phyloP scores from a whole-genome alignment of 2,113 vertebrate genomes.

The Pandion haliaetus region DNA sequence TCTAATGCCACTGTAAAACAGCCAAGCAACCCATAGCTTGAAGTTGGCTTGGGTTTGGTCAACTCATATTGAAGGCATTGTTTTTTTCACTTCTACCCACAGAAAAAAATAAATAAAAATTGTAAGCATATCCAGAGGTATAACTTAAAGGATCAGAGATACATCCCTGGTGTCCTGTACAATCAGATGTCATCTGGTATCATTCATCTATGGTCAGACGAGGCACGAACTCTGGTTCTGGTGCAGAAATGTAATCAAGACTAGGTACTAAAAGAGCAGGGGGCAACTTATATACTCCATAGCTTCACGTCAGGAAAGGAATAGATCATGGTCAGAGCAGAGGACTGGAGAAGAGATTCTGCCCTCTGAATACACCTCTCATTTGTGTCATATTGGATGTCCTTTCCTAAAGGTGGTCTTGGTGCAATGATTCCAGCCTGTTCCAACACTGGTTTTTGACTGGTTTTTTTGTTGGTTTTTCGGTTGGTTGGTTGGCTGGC shows the following conservation, averaged over 20 bases:
- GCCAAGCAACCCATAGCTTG: background rate
- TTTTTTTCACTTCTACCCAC: background rate
- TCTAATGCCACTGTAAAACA: background rate
- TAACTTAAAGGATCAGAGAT: background rate
- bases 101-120: background rate
- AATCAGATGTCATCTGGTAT: background rate
- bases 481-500: fast-evolving
- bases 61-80: background rate
- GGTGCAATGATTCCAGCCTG: background rate
- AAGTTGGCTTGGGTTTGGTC: background rate
- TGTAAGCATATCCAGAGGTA: fast-evolving
- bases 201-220: background rate
- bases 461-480: fast-evolving
- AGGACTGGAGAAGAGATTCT: background rate
- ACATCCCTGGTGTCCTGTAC: fast-evolving
- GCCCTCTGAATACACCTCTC: background rate
- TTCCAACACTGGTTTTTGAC: background rate
- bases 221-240: background rate
- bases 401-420: background rate
- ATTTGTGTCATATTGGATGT: background rate
- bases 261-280: background rate
- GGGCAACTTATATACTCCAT: fast-evolving
- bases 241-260: background rate
- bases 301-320: background rate
- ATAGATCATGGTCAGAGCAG: background rate